Evolutionary conservation across 2,888 invertebrate species (phyloP), one percentile per base, ranked within the genome.

Genomic region (Cepaea hortensis): DNA sequence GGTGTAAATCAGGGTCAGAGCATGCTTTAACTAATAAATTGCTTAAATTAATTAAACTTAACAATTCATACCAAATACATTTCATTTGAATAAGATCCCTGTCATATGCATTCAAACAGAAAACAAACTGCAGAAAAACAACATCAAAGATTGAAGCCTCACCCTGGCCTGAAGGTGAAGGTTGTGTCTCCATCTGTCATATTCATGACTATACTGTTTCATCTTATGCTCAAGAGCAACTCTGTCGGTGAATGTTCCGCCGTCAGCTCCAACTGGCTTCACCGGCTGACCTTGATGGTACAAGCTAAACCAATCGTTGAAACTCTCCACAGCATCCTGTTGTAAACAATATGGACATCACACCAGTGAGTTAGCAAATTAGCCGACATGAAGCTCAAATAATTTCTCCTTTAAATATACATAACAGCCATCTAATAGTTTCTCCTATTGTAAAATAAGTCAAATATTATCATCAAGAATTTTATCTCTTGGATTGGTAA

Each of bases 291-390:
- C 96, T 92, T 97, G 96, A 93, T 97, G 96, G 90, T 96, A 97
- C 92, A 97, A 96, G 90, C 97, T 96, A 90, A 97, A 97, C 98
- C 98, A 98, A 91, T 97, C 97, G 89, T 96, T 96, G 94, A 98
- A 98, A 11, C 97, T 96, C 94, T 98, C 97, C 88, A 97, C 96
- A 5, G 97, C 98, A 92, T 97, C 96, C 95, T 95, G 90, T n/a
- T 65, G 65, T 48, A 35, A 20, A 3, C n/a, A 81, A 68, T 3
- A 68, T 3, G 68, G 55, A 9, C 3, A 55, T 35, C 35, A 55
- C 11, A 55, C 55, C 55, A 55, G 35, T 35, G 35, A 35, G 35
- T 35, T 35, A 35, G 35, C 35, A 35, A 35, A 35, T 55, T 55
- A 55, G 55, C 55, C 55, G 35, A 35, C 35, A 35, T 35, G 6